Base-by-base conservation (phyloP, 2,888 invertebrate species). In the Taphrorychus bicolor region DNA sequence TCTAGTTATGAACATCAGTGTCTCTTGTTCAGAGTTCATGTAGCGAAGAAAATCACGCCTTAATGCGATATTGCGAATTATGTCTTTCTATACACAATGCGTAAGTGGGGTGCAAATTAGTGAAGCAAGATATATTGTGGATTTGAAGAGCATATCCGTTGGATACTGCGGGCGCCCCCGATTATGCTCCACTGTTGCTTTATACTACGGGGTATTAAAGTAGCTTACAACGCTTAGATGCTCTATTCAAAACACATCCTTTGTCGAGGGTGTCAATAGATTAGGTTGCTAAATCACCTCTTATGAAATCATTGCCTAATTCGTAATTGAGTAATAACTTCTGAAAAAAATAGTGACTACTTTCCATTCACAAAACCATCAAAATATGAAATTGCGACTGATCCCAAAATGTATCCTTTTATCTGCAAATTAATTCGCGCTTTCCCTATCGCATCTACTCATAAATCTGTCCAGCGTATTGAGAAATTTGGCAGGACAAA, bases 1-100 rank as follows among this genome's bases (percentile, higher is more conserved):
- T 17, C 21, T 21, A 51, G 14, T 32, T 3, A 54, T 24, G 54
- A n/a, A 21, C 16, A n/a, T 51, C 17, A 51, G 53, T 57, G 59
- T 71, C 76, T 73, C 72, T 77, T 77, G 74, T 77, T 76, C 73
- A 75, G 73, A 72, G 74, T 75, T 73, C 76, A 76, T 76, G 74
- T 74, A 75, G 73, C 75, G 77, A 72, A 77, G 76, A 72, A 76
- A 78, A 76, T 78, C 77, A 76, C 76, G 75, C 74, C 75, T 75
- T 71, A 74, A 74, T 70, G 71, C 69, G 73, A 74, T 76, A 74
- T 75, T 74, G 74, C 71, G 74, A 74, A 72, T 73, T 74, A 73
- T 69, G 71, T 72, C 73, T 73, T 73, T 73, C n/a, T n/a, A 72
- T 45, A 24, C 21, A 64, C 59, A 68, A 63, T 63, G 42, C 48